Base-by-base conservation (phyloP, 1,140 invertebrate species). In the Pseudomyrmex gracilis region DNA sequence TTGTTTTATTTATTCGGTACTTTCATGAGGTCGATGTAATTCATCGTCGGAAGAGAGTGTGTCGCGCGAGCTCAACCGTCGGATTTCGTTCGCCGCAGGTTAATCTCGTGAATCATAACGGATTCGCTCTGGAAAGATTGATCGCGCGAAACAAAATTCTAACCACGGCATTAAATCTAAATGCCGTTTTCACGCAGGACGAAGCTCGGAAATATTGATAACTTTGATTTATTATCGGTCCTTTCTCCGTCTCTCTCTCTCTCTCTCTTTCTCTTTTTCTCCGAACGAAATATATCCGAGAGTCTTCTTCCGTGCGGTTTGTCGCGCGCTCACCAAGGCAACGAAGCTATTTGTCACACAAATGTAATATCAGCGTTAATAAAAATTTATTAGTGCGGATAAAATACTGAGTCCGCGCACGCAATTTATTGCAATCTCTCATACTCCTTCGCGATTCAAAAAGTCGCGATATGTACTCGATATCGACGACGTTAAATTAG, bases 51-150 rank as follows among this genome's bases (percentile, higher is more conserved):
- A 34, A 5, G 5, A 34, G 66, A 70, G 53, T 58, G 43, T 78
- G 66, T 78, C 64, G 34, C 49, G 66, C 76, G 15, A 70, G 22
- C 66, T 34, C 64, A 22, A 71, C 82, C 77, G 82, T 87, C 85
- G 85, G 82, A 87, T 87, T 86, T 87, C 61, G 74, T 84, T 74
- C 82, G 61, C 74, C 68, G 68, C 71, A 66, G 57, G 85, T 87
- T 86, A 87, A 87, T 87, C 86, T 87, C 86, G 82, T 87, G 86
- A 87, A 87, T 87, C 86, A 87, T 74, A 73, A 57, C 58, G 47
- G 73, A 73, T 68, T 87, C 67, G 85, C 2, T 58, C 61, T 24
- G 74, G 57, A 84, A 84, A 87, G 74, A 86, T 87, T 84, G 73
- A 71, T 84, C 49, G 74, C 63, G 45, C 17, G 20, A 80, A 80